Conservation (phyloP, 1,140 invertebrate species). For the Nilaparvata lugens region DNA sequence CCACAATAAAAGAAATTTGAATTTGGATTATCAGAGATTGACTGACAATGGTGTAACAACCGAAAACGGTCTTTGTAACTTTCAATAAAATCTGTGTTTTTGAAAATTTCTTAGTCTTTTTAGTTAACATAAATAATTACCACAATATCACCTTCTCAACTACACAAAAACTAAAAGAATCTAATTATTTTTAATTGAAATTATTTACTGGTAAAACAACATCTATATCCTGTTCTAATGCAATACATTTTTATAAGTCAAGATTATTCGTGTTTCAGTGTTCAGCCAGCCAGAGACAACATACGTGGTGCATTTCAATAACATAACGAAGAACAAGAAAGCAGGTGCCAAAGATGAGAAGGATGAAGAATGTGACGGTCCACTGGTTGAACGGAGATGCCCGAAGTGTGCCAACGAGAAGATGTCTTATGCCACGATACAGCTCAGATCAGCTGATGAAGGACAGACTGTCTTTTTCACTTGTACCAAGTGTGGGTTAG, state of each 20-base stretch:
- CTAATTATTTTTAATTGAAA: too few species aligned
- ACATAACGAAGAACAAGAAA: conserved; percentile 32
- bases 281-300: conserved; percentile 51
- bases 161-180: too few species aligned
- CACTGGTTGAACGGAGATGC: conserved; percentile 78
- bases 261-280: conserved; percentile 41
- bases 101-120: background rate
- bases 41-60: too few species aligned
- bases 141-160: background rate
- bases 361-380: conserved; percentile 54
- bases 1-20: too few species aligned
- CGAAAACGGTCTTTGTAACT: too few species aligned
- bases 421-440: conserved; percentile 91
- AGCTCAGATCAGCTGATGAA: conserved; percentile 95
- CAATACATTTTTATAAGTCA: conserved; percentile 2
- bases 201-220: background rate
- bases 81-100: too few species aligned
- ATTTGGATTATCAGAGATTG: too few species aligned
- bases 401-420: conserved; percentile 79
- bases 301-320: conserved; percentile 59
- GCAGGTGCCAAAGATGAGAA: conserved; percentile 32
- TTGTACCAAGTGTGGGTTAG: conserved; percentile 87
- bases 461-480: conserved; percentile 98
- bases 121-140: background rate
- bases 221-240: background rate